These are phyloP conservation scores for Geothlypis trichas DNA, from an alignment of 2,113 vertebrate genomes.

Conservation along the genomic window DNA sequence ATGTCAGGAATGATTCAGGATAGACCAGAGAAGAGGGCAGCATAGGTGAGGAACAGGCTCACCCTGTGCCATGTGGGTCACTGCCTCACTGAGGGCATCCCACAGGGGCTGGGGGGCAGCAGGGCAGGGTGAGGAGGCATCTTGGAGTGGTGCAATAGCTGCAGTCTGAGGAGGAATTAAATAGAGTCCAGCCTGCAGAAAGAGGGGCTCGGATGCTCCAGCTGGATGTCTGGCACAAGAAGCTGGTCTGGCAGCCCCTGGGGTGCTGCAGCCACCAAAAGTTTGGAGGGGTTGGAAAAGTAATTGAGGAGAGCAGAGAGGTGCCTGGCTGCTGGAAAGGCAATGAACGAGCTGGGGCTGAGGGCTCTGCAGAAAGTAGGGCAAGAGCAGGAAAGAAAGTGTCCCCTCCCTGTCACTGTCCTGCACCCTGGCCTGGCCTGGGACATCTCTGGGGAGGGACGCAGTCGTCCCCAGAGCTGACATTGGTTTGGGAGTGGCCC, in stretches of 20 bases:
- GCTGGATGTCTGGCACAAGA: background rate
- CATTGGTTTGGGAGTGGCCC: background rate
- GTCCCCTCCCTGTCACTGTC: background rate
- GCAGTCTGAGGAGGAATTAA: background rate
- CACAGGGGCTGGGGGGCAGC: accelerated
- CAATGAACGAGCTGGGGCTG: background rate
- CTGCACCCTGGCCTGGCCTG: background rate
- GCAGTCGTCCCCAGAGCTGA: background rate
- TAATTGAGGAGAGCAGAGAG: background rate
- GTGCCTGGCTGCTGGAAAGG: background rate
- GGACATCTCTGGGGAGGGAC: background rate
- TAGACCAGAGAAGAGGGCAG: background rate
- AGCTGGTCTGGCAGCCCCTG: background rate
- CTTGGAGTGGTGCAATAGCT: background rate
- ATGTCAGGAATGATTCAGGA: background rate
- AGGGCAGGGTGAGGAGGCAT: accelerated
- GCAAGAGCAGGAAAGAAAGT: no score
- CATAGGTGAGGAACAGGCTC: background rate
- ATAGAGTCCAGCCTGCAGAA: background rate
- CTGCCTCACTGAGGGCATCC: background rate
- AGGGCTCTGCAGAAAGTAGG: no score
- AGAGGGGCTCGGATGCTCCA: accelerated
- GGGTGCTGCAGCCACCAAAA: background rate
- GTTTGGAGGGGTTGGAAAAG: background rate
- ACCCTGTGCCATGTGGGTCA: accelerated